These are phyloP conservation scores for Tetranychus piercei DNA, from an alignment of 2,888 invertebrate species.

Conservation along the genomic window DNA sequence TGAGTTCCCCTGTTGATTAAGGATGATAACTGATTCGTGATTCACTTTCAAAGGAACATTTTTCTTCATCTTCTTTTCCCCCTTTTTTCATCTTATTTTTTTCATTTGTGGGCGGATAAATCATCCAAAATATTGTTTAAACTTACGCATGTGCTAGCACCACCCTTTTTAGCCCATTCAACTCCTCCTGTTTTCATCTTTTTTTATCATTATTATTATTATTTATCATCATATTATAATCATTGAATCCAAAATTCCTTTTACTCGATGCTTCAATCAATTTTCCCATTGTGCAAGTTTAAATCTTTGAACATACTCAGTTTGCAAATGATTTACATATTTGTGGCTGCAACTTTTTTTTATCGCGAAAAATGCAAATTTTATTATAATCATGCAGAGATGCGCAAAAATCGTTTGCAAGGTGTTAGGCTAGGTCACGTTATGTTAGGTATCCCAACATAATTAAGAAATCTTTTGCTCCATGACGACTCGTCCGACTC, in stretches of 20 bases:
- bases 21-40: not conserved
- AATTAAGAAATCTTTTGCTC: no score
- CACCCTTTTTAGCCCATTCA: not conserved
- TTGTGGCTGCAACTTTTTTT: no score
- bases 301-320: no score
- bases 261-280: no score
- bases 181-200: not conserved
- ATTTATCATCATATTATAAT: not conserved
- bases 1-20: not conserved
- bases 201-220: not conserved
- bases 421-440: no score
- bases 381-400: no score
- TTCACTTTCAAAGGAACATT: not conserved
- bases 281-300: no score
- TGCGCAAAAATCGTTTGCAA: no score
- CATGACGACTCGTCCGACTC: no score
- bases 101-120: not conserved
- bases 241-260: not conserved
- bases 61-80: not conserved
- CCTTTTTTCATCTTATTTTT: not conserved
- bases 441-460: no score
- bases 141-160: not conserved
- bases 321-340: no score
- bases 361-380: no score
- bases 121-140: not conserved